These are phyloP conservation scores for Psittacula echo DNA, from an alignment of 2,797 vertebrate genomes.

Conservation along the genomic window DNA sequence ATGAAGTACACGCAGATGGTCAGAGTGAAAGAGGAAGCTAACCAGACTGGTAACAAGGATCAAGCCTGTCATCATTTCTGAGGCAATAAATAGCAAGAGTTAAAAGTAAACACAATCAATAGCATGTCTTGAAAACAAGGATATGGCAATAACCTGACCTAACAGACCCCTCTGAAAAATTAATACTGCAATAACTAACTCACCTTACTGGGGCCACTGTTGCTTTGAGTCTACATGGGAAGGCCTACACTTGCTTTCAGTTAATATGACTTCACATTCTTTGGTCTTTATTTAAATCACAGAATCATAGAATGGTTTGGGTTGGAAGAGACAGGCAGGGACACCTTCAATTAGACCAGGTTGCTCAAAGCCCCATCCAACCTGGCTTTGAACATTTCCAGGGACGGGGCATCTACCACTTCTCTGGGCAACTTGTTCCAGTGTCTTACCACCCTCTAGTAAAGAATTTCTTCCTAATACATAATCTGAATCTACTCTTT, in stretches of 20 bases:
- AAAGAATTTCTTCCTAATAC: neutral
- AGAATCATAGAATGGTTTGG: neutral
- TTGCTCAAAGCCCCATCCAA: neutral
- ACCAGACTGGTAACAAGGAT: neutral
- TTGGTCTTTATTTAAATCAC: neutral
- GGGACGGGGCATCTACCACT: neutral
- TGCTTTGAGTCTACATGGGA: neutral
- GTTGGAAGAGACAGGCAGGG: neutral
- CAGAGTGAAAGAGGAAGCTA: neutral
- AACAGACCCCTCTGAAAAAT: neutral
- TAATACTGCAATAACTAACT: neutral
- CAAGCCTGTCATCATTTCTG: neutral
- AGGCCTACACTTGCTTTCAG: neutral
- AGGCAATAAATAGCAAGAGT: neutral
- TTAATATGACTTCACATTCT: neutral
- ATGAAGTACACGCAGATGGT: constrained; percentile 10
- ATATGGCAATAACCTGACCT: neutral
- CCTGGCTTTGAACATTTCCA: neutral
- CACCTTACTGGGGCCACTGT: neutral
- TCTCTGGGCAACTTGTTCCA: neutral
- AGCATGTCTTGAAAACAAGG: neutral
- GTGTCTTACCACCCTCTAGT: neutral
- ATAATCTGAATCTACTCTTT: neutral
- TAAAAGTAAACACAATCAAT: neutral
- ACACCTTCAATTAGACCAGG: neutral